Conservation (phyloP, 1,140 invertebrate species). For the Leptinotarsa lineolata region DNA sequence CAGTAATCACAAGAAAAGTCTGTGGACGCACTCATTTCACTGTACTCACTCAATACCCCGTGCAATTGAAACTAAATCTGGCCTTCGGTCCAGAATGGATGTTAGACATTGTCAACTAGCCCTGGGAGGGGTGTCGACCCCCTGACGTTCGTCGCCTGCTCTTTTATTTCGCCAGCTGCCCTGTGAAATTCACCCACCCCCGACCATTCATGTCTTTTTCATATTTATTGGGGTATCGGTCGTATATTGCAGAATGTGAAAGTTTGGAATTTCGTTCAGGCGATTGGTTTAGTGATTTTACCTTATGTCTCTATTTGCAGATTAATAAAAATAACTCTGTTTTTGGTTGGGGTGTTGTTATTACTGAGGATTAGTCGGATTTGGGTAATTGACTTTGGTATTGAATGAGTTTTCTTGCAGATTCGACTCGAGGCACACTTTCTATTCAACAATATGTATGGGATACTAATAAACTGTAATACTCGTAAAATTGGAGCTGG, state of each 20-base stretch:
- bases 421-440: no score
- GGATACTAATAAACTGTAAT: no score
- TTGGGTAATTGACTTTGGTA: no score
- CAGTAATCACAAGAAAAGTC: slow-evolving; percentile 40
- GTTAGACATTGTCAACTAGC: slow-evolving; percentile 55
- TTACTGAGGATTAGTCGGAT: no score
- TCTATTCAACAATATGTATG: no score
- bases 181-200: slow-evolving; percentile 53
- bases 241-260: slow-evolving; percentile 48
- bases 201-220: slow-evolving; percentile 51
- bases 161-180: slow-evolving; percentile 56
- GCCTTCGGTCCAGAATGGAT: slow-evolving; percentile 50
- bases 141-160: slow-evolving; percentile 52
- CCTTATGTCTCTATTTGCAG: slow-evolving; percentile 26
- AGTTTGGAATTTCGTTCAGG: slow-evolving; percentile 26
- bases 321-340: slow-evolving; percentile 16
- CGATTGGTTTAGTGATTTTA: slow-evolving; percentile 7
- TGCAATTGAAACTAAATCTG: slow-evolving; percentile 41
- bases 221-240: slow-evolving; percentile 50
- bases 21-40: slow-evolving; percentile 41
- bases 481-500: no score
- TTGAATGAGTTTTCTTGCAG: no score
- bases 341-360: no score
- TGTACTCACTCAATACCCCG: slow-evolving; percentile 16
- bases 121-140: slow-evolving; percentile 51